phyloP scores from a whole-genome alignment of 2,113 vertebrate species.

The Phylloscopus trochiloides region DNA sequence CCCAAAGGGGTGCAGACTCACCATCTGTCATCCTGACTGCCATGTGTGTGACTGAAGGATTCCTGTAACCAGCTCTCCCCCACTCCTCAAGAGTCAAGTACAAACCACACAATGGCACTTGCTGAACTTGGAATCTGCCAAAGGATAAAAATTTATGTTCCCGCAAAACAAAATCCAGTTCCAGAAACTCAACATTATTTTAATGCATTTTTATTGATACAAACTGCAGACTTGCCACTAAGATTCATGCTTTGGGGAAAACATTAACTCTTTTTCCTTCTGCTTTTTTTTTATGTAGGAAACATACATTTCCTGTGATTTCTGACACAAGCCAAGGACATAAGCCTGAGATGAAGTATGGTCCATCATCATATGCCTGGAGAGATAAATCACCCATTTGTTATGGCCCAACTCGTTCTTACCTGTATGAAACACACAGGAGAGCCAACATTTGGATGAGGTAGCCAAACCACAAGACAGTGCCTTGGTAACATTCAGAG shows the following conservation, averaged over 20 bases:
- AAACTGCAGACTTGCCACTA: background rate
- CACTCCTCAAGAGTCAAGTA: background rate
- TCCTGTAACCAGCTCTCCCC: background rate
- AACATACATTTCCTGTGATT: background rate
- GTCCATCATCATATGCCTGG: background rate
- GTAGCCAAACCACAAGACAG: background rate
- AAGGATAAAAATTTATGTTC: background rate
- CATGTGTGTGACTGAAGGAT: rapidly evolving
- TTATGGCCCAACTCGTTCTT: background rate
- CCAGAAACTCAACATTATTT: background rate
- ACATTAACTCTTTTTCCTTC: background rate
- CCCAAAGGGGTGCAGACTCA: background rate
- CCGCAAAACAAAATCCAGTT: background rate
- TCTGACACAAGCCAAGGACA: background rate
- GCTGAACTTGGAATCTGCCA: background rate
- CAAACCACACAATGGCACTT: background rate
- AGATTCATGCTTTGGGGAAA: background rate
- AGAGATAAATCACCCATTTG: background rate
- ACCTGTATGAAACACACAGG: background rate
- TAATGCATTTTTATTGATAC: background rate
- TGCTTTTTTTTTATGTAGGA: background rate
- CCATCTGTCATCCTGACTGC: background rate
- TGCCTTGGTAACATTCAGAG: background rate
- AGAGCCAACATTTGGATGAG: background rate
- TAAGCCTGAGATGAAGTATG: background rate